These are phyloP conservation scores for Lipotes vexillifer DNA, from an alignment of 2,113 vertebrate genomes.

Conservation along the genomic window DNA sequence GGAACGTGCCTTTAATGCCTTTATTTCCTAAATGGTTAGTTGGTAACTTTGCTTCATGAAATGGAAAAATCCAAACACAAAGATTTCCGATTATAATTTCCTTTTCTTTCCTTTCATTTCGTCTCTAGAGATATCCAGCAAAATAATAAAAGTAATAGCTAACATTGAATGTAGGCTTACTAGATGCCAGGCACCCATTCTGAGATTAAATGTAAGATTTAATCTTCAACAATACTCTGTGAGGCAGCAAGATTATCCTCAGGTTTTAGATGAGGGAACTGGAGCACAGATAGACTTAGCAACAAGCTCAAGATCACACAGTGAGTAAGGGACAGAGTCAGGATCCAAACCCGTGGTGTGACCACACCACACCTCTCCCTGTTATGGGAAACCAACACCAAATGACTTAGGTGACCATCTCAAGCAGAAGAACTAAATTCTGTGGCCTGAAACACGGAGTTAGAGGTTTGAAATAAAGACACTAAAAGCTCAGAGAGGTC, in stretches of 20 bases:
- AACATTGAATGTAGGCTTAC: background rate
- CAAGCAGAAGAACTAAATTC: background rate
- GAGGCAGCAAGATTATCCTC: background rate
- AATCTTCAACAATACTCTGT: background rate
- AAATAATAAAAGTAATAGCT: background rate
- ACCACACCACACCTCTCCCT: background rate
- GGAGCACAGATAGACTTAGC: background rate
- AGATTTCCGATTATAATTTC: slow-evolving; percentile 5
- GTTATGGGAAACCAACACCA: background rate
- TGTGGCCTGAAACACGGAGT: background rate
- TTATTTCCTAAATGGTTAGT: background rate
- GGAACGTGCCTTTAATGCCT: background rate
- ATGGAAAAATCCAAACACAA: background rate
- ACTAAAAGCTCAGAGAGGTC: background rate
- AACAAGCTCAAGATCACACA: background rate
- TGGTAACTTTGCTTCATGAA: background rate
- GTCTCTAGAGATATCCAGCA: background rate
- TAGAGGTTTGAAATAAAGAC: background rate
- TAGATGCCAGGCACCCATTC: background rate
- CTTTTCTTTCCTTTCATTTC: background rate
- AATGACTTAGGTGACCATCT: background rate
- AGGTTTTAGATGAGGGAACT: background rate
- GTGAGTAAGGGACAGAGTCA: background rate
- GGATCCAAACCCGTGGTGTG: background rate
- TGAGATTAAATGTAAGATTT: background rate